phyloP scores from a whole-genome alignment of 2,888 invertebrate genomes.

The Caenorhabditis drosophilae region DNA sequence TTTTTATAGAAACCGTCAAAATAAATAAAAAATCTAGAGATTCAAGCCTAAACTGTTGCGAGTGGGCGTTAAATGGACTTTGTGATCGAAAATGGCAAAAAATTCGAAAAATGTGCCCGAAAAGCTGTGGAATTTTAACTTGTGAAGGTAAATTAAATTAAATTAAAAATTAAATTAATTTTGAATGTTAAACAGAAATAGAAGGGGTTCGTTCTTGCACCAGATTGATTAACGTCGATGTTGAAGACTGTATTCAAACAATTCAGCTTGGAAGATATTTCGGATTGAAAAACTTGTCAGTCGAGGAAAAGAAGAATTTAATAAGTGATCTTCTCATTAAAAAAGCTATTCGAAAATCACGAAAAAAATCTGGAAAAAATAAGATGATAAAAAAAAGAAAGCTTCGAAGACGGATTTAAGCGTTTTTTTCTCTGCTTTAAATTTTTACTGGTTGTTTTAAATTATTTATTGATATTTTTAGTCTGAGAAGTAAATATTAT shows the following conservation, averaged over 20 bases:
- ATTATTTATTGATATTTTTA: no score
- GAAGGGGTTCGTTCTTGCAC: conserved; percentile 41
- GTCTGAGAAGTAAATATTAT: no score
- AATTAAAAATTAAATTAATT: neutral
- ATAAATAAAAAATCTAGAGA: no score
- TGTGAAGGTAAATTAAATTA: conserved; percentile 38
- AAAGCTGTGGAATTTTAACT: conserved; percentile 38
- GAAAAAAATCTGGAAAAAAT: neutral
- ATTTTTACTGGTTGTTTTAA: no score
- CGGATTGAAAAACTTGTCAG: conserved; percentile 5
- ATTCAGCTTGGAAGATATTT: conserved; percentile 8
- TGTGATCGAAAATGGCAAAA: conserved; percentile 46
- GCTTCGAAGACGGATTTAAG: neutral
- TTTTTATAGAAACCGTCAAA: no score
- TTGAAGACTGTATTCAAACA: conserved; percentile 39
- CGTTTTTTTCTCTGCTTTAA: no score
- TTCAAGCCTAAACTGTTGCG: conserved; percentile 32
- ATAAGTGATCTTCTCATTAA: neutral
- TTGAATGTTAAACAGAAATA: conserved; percentile 20
- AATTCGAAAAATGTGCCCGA: conserved; percentile 32
- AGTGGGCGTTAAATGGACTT: conserved; percentile 47
- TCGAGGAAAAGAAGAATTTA: neutral
- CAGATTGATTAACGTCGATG: conserved; percentile 35
- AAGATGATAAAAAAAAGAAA: neutral
- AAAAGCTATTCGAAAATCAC: neutral